Evolutionary conservation across 35 echinoderm and acorn worm species (phyloP), one percentile per base, ranked within the genome.

Genomic region (Patiria miniata): DNA sequence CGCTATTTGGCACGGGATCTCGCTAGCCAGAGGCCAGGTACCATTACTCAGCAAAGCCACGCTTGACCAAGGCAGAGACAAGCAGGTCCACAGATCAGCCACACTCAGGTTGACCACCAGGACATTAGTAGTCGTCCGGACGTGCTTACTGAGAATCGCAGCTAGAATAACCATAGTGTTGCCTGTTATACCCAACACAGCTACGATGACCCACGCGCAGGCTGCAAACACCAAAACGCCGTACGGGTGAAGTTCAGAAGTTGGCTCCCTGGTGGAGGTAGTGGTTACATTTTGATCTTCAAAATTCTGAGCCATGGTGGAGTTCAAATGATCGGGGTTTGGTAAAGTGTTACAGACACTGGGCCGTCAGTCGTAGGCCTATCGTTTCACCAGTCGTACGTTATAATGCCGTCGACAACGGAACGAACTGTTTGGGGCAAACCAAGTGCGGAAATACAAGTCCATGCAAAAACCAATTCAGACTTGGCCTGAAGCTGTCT

Each of bases 21-120:
- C 91, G 5, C 57, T 52, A 29, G 89, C 78, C 9, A 95, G 65
- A 5, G 89, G 93, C 79, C 90, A 95, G 6, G 50, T 44, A 17
- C 91, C 40, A 29, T 86, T 78, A 51, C 89, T 83, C 40, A 95
- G 36, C 5, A 95, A 21, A 8, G 93, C 93, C 14, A 91, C 68
- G 37, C 60, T 81, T 30, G 54, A 86, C 83, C 90, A 95, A 26
- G 89, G 85, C 15, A 95, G 90, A 53, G 81, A 82, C 36, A 95
- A 42, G 53, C 93, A 87, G 40, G 85, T 91, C 18, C 91, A 87
- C 68, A 95, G 73, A 47, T 95, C 93, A 78, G 93, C 93, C 2
- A 95, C 84, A 29, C 89, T 91, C 34, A 95, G 89, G 36, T 91
- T 95, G 42, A 95, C 93, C 10, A 95, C 85, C 8, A 91, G 84